Percentiles rank a stretch among this genome's conserved stretches.
Conservation (phyloP, 2,888 invertebrate species). For the Xestobium rufovillosum region DNA sequence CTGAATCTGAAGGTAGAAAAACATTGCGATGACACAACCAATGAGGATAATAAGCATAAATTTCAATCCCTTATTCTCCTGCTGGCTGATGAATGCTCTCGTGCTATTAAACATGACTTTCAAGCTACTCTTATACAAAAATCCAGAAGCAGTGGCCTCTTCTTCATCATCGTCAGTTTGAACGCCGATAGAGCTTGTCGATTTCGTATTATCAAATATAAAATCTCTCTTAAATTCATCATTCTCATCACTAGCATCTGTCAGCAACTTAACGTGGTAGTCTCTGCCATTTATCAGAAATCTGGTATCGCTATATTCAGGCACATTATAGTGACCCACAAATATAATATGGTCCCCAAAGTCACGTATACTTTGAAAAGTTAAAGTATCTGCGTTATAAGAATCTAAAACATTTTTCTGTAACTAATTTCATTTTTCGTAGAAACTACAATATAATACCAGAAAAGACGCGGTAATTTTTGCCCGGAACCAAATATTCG, state of each 20-base stretch:
- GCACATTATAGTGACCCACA: conserved; percentile 65
- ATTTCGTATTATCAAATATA: conserved; percentile 19
- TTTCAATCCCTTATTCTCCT: conserved; percentile 69
- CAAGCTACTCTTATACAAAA: background rate
- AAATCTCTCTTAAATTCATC: too few relatives aligned
- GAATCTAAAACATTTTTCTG: conserved; percentile 28
- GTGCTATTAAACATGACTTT: conserved; percentile 25
- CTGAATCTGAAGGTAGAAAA: conserved; percentile 69
- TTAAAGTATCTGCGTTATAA: conserved; percentile 27
- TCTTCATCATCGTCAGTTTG: conserved; percentile 44
- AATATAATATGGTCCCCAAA: conserved; percentile 38
- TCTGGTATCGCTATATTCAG: conserved; percentile 46
- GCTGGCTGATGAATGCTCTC: conserved; percentile 62
- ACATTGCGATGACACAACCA: conserved; percentile 62
- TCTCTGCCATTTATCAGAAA: conserved; percentile 37
- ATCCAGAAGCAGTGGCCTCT: conserved; percentile 14
- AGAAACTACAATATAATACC: too few relatives aligned
- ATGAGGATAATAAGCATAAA: conserved; percentile 59
- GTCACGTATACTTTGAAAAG: conserved; percentile 36
- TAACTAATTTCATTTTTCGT: too few relatives aligned
- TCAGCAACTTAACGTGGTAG: conserved; percentile 31
- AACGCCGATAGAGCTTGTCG: conserved; percentile 45
- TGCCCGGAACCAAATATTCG: conserved; percentile 36
- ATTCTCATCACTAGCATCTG: conserved; percentile 35
- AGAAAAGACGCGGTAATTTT: too few relatives aligned